Percentiles rank a stretch among this genome's conserved stretches.
Evolutionary conservation across 2,113 vertebrate species (phyloP).

Genomic region (Tor tambroides): DNA sequence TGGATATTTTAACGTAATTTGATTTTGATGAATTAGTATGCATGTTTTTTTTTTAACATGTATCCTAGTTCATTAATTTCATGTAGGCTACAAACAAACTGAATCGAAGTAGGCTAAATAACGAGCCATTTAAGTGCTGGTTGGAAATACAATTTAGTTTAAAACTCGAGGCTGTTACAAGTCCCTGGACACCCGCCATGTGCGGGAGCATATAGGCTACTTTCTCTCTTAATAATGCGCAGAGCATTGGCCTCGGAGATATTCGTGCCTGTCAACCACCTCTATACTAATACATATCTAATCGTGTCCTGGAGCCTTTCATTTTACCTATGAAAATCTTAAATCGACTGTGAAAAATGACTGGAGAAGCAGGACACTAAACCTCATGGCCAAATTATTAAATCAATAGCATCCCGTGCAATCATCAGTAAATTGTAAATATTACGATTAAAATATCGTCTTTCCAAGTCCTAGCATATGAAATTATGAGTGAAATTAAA

Average conservation of each 20-base stretch:
- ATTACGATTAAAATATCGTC: neutral
- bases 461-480: neutral
- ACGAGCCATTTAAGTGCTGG: neutral
- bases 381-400: neutral
- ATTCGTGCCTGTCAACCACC: constrained; percentile 74
- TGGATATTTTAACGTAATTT: neutral
- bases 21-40: neutral
- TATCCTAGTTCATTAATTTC: neutral
- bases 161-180: constrained; percentile 21
- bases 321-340: constrained; percentile 63
- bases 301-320: constrained; percentile 83
- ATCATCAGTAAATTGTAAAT: neutral
- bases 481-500: neutral
- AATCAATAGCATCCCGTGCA: neutral
- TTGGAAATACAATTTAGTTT: constrained; percentile 24
- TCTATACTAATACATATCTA: constrained; percentile 89
- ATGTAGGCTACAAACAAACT: neutral
- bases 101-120: constrained; percentile 11
- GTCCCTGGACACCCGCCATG: constrained; percentile 56
- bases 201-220: constrained; percentile 63
- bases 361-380: neutral
- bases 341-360: constrained; percentile 27
- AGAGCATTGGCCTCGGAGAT: constrained; percentile 78
- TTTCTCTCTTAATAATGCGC: constrained; percentile 72
- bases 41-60: neutral